Base-by-base conservation (phyloP, 2,888 invertebrate species). In the Plebejus melissa region DNA sequence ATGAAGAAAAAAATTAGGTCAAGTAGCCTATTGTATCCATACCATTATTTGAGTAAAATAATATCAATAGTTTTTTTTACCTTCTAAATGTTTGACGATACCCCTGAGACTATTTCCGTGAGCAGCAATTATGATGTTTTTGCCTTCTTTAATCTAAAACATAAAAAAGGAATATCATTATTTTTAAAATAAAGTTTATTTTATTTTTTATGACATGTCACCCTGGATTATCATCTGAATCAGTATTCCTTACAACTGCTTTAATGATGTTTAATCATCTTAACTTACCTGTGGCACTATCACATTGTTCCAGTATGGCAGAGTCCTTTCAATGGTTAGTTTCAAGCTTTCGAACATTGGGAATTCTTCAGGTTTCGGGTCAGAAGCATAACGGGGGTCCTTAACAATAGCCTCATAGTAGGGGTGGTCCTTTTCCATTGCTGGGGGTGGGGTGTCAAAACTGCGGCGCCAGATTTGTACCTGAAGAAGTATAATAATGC, bases 91-190 rank as follows among this genome's bases (percentile, higher is more conserved):
- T 88, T 98, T 98, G 0, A 98, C 96, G 80, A 98, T 96, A 77
- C 97, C 97, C 82, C 98, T 94, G 60, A 97, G 94, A 84, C 97
- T 97, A 87, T 98, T 98, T 72, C 98, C 98, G 84, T 98, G 98
- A 38, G 97, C 97, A 50, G 97, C 97, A 83, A 98, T 96, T 74
- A 98, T 94, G 75, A 98, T 95, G 46, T 90, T 95, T 84, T 97
- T 96, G 74, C 97, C 97, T 81, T 95, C 96, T 84, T 96, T 97
- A 79, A 98, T 94, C 93, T 98, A 94, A 77, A 94, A 89, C 16
- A 54, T 50, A 54, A 54, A 54, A 46, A 54, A 54, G 50, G 50
- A 54, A 54, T 54, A 54, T 54, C 16, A 54, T 54, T 54, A 16
- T 54, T 54, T 13, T 16, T 1, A 54, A 54, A 46, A 9, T 46